Percentiles rank a stretch among this genome's conserved stretches.
These are phyloP conservation scores for Tachina lurida DNA, from an alignment of 2,888 invertebrate species.

Conservation along the genomic window DNA sequence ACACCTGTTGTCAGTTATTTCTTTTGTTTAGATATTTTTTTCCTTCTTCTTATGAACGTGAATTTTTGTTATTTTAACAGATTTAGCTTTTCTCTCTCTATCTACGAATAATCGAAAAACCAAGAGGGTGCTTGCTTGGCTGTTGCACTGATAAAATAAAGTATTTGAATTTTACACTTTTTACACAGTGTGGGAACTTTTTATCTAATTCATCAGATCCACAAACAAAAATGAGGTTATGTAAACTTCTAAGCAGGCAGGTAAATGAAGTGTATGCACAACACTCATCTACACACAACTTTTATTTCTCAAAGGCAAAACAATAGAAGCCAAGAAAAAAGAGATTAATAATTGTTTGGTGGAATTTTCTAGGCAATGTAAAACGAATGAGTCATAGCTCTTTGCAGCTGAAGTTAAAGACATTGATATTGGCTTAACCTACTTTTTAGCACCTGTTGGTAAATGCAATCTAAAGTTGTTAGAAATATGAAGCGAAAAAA, in stretches of 20 bases:
- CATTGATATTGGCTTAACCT: conserved; percentile 70
- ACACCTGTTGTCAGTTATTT: conserved; percentile 54
- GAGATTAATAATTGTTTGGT: conserved; percentile 45
- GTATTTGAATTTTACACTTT: neutral
- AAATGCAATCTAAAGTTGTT: conserved; percentile 41
- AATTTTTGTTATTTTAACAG: conserved; percentile 66
- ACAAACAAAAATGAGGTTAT: conserved; percentile 57
- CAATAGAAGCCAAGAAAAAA: conserved; percentile 37
- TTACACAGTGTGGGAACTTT: conserved; percentile 64
- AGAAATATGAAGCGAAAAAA: neutral
- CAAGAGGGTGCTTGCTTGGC: conserved; percentile 50
- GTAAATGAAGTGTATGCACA: conserved; percentile 54
- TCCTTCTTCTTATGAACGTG: conserved; percentile 34
- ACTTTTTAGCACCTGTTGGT: conserved; percentile 69
- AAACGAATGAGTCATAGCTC: conserved; percentile 60
- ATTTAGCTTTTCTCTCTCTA: conserved; percentile 61
- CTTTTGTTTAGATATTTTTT: neutral
- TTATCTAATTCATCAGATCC: conserved; percentile 2
- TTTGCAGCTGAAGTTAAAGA: conserved; percentile 48
- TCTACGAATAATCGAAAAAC: neutral
- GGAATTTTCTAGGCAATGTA: conserved; percentile 31
- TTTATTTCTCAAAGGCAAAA: neutral
- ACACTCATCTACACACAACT: neutral
- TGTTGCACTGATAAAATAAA: conserved; percentile 11
- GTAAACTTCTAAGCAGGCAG: conserved; percentile 55